Evolutionary conservation across 2,797 vertebrate genomes (phyloP).

Genomic region (Lithobates pipiens): DNA sequence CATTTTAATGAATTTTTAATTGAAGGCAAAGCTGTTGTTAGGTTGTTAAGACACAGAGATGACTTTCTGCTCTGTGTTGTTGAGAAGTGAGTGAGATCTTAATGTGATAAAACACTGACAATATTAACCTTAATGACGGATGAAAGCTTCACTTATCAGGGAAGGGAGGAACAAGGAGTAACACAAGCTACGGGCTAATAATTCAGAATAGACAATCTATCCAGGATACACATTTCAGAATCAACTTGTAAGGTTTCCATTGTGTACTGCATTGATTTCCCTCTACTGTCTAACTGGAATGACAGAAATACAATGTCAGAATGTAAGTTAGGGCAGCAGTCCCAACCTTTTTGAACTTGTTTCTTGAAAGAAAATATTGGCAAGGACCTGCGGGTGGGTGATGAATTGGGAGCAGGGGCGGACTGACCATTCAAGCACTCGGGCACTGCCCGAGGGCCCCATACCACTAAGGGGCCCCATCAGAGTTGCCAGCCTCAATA

Average conservation of each 20-base stretch:
- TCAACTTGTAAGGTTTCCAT: not conserved
- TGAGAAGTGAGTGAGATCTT: conserved; percentile 76
- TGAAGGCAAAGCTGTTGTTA: conserved; percentile 85
- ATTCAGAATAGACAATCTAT: conserved; percentile 23
- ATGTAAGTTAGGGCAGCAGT: no score
- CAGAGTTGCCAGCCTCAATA: no score
- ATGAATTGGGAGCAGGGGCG: no score
- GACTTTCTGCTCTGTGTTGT: conserved; percentile 77
- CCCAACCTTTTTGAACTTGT: no score
- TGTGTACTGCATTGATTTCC: conserved; percentile 3
- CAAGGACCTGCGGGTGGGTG: no score
- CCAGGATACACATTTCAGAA: no score
- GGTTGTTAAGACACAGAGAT: conserved; percentile 80
- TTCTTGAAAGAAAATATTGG: no score
- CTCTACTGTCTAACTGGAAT: not conserved
- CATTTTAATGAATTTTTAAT: conserved; percentile 88
- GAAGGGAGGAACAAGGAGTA: conserved; percentile 51
- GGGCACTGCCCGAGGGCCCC: no score
- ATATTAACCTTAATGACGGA: conserved; percentile 80
- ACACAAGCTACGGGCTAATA: conserved; percentile 43
- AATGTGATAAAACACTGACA: conserved; percentile 81
- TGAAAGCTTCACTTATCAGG: conserved; percentile 69
- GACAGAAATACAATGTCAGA: no score
- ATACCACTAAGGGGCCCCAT: no score
- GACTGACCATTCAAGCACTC: no score